A percentile compares a stretch with the other conserved stretches of the same genome.
Conservation (phyloP, 2,797 vertebrate species). For the Crenichthys baileyi region DNA sequence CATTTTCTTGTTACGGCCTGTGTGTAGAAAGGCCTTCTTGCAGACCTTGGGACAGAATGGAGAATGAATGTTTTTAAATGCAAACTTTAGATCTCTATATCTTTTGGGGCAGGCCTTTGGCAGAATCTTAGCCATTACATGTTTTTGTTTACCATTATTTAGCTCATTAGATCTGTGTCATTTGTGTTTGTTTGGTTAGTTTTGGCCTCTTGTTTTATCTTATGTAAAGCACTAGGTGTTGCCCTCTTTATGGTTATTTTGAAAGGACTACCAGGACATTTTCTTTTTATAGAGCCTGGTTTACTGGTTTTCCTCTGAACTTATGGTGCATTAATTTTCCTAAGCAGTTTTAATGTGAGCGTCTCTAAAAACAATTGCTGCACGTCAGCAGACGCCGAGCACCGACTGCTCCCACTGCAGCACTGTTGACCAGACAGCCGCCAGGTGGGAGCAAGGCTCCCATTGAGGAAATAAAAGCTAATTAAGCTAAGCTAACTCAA, state of each 20-base stretch:
- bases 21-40: neutral
- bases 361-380: neutral
- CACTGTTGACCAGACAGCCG: neutral
- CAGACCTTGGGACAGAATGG: neutral
- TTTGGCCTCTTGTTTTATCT: neutral
- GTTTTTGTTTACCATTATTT: neutral
- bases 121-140: neutral
- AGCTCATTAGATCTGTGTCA: neutral
- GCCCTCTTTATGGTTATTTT: neutral
- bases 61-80: constrained; percentile 1
- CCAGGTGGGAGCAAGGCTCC: too few relatives aligned
- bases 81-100: neutral
- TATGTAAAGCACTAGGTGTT: neutral
- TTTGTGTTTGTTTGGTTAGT: neutral
- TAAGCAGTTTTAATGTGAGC: neutral
- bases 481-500: neutral
- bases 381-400: neutral
- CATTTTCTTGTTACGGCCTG: neutral
- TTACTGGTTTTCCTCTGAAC: neutral
- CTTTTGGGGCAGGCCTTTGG: neutral
- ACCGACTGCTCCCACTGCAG: neutral
- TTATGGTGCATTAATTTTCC: neutral
- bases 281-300: neutral
- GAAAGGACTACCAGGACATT: neutral
- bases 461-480: neutral